Evolutionary conservation across 2,888 invertebrate species (phyloP), one percentile per base, ranked within the genome.

Genomic region (Drosophila tanythrix): DNA sequence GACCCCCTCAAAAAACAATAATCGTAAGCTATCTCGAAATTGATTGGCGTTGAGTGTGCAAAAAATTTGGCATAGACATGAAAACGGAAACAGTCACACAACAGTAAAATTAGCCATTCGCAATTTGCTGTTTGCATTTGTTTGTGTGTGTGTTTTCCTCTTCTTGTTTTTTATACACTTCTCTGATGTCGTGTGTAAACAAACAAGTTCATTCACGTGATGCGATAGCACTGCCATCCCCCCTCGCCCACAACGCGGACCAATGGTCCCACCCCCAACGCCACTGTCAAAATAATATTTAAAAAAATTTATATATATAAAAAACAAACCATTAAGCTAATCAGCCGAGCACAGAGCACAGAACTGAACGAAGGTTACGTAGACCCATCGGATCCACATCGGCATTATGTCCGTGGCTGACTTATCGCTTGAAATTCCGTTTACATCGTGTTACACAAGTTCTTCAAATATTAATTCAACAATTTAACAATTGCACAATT

Each of bases 201-300:
- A 85, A 83, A 85, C 74, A 87, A 79, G 77, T 84, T 84, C 74
- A 84, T 84, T 84, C 83, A 88, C 82, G 85, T 87, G 82, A 74
- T 65, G 55, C 60, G 48, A 61, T 53, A 66, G 35, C 58, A 63
- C 58, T 40, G 8, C 40, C 31, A n/a, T 48, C 31, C 38, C 43
- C 21, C 35, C n/a, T n/a, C n/a, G 3, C 25, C 10, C 25, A 25
- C 13, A 21, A 35, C 18, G 10, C 5, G 18, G n/a, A 25, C 11
- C 25, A 35, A 25, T 27, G 21, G 10, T 36, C 25, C 27, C 70
- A 55, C 8, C 27, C 29, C 29, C 72, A 59, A 64, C n/a, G 15
- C 48, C 56, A 58, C 56, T 18, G 43, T 55, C 73, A 40, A 77
- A 76, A 73, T 29, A 70, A 66, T 11, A 63, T 46, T 5, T 27